Evolutionary conservation across 2,888 invertebrate genomes (phyloP), one percentile per base, ranked within the genome.

Genomic region (Strigamia maritima): DNA sequence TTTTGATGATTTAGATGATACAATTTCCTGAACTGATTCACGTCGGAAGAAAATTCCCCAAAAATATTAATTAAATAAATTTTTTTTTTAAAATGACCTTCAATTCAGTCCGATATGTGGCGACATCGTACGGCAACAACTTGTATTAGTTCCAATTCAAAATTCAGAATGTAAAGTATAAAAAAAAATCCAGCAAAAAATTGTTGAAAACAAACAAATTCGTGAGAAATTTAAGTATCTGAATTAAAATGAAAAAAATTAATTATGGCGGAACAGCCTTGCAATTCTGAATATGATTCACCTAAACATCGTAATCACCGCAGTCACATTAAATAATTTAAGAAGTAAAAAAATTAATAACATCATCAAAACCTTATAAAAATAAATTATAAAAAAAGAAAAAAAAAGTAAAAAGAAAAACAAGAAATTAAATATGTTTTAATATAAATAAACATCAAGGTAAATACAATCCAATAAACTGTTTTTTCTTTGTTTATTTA

Each of bases 301-400:
- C 70, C 70, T 28, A 28, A 70, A 70, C 70, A 70, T 70, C 70
- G 28, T 70, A 70, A 70, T 70, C 70, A 70, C 28, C 70, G 24
- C 70, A 28, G 70, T 14, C 28, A 70, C 14, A 70, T 70, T 70
- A 70, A 70, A 70, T 70, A 70, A 70, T 70, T 70, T 26, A 60
- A n/a, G 14, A 70, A 14, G 28, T 16, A 70, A 60, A 70, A 28
- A 28, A 28, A 70, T 26, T 70, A 70, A 70, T 70, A n/a, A 70
- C 70, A 70, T 28, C 28, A 28, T 7, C 28, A 28, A n/a, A n/a
- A 7, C 28, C 10, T 28, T 28, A 12, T 28, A 26, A 70, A 70
- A 70, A 70, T 26, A 28, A 70, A 70, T 70, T 70, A 60, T 2
- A 19, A 10, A 70, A 2, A 14, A 26, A 28, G 2, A 70, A 70